Evolutionary conservation across 2,888 invertebrate species (phyloP), one percentile per base, ranked within the genome.

Genomic region (Thecophora atra): DNA sequence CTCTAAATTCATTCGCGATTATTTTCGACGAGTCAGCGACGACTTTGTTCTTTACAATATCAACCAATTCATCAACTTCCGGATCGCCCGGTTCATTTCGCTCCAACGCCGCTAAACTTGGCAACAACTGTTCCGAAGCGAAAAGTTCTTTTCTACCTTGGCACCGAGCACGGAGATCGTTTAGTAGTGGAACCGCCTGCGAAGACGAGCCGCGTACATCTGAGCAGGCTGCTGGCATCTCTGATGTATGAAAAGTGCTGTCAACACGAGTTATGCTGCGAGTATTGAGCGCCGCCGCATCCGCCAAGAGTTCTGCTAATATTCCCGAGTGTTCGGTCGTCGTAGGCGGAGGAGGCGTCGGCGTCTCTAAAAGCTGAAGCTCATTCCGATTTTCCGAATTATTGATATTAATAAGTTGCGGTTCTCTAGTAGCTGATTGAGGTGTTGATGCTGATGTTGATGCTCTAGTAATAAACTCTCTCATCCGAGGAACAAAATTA

Each of bases 131-230:
- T 30, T 47, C 26, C 44, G 37, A 66, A 56, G 56, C 28, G 17
- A 51, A 26, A 51, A n/a, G 56, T 65, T 58, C 44, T 52, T 70
- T 60, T 56, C 54, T 73, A 52, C 64, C 67, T 52, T 63, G 56
- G 19, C 19, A 56, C 24, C 15, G 37, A 58, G 58, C 64, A 60
- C 60, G 70, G 69, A 63, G 44, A 37, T 64, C 71, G 65, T 72
- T 66, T 68, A 70, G 42, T 65, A 66, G 80, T 19, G 62, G 70
- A 78, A 76, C 81, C 77, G 81, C 79, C 78, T 81, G 78, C 79
- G 80, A 76, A 80, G 82, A 82, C 81, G 82, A 75, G 78, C 80
- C 82, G 82, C 81, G 81, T 79, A 80, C 84, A 80, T 83, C 83
- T 83, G 83, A 83, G 78, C 77, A 70, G 72, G 63, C 52, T 72